Percentiles rank a stretch among this genome's conserved stretches.
Conservation (phyloP, 2,888 invertebrate genomes). For the Teinopalpus imperialis region DNA sequence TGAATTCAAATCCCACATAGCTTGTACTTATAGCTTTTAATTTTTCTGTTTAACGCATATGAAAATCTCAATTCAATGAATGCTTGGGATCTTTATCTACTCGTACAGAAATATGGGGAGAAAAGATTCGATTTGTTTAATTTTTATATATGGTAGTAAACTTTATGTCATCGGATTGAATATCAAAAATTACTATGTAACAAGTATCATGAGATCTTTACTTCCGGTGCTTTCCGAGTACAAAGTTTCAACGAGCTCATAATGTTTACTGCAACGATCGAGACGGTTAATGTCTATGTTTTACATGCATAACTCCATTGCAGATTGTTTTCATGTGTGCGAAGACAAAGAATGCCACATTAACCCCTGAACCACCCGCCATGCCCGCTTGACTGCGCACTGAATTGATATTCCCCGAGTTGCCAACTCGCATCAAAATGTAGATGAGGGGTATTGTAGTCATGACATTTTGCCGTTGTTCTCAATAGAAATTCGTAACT, state of each 20-base stretch:
- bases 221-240: neutral
- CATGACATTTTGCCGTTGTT: slow-evolving; percentile 36
- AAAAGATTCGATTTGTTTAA: too few species aligned
- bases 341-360: slow-evolving; percentile 17
- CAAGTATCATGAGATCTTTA: too few species aligned
- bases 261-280: slow-evolving; percentile 12
- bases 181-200: neutral
- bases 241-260: slow-evolving; percentile 2
- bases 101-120: too few species aligned
- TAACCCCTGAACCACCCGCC: slow-evolving; percentile 18
- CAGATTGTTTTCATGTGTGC: slow-evolving; percentile 12
- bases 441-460: slow-evolving; percentile 40
- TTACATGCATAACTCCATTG: slow-evolving; percentile 3
- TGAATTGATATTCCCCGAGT: slow-evolving; percentile 43
- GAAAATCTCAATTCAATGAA: too few species aligned
- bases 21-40: too few species aligned
- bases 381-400: slow-evolving; percentile 36
- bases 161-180: neutral
- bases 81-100: too few species aligned
- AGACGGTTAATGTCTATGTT: slow-evolving; percentile 10
- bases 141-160: too few species aligned
- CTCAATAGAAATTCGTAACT: slow-evolving; percentile 20
- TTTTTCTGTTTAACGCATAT: too few species aligned
- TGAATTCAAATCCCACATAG: too few species aligned
- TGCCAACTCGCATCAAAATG: slow-evolving; percentile 43